Evolutionary conservation across 2,888 invertebrate genomes (phyloP).

Genomic region (Congeria kusceri): DNA sequence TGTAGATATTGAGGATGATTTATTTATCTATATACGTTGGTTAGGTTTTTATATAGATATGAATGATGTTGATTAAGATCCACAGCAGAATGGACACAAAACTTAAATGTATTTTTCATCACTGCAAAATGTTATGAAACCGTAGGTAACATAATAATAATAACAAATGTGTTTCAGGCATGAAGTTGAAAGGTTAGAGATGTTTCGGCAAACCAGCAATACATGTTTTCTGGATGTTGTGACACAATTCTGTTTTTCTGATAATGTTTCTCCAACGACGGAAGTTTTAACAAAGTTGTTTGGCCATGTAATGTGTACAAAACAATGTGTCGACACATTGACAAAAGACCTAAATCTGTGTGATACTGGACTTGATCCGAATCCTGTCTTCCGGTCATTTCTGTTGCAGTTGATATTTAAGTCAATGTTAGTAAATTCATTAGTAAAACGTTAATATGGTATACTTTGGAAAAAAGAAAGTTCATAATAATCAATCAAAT

Average conservation of each 20-base stretch:
- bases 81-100: too few relatives aligned
- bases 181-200: slow-evolving; percentile 19
- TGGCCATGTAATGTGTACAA: slow-evolving; percentile 18
- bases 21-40: too few relatives aligned
- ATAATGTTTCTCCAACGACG: slow-evolving; percentile 33
- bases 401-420: slow-evolving; percentile 77
- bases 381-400: slow-evolving; percentile 78
- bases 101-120: too few relatives aligned
- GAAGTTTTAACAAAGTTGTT: slow-evolving; percentile 45
- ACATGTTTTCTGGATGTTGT: neutral
- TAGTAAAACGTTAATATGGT: too few relatives aligned
- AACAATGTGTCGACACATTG: neutral
- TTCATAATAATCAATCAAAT: too few relatives aligned
- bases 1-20: too few relatives aligned
- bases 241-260: slow-evolving; percentile 53
- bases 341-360: slow-evolving; percentile 70
- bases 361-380: slow-evolving; percentile 75
- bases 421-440: slow-evolving; percentile 64
- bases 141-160: too few relatives aligned
- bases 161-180: too few relatives aligned
- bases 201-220: slow-evolving; percentile 43
- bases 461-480: too few relatives aligned
- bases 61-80: too few relatives aligned
- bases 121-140: too few relatives aligned
- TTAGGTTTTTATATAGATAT: too few relatives aligned